Percentiles rank a stretch among this genome's conserved stretches.
Evolutionary conservation across 1,140 invertebrate species (phyloP).

Genomic region (Cylas formicarius): DNA sequence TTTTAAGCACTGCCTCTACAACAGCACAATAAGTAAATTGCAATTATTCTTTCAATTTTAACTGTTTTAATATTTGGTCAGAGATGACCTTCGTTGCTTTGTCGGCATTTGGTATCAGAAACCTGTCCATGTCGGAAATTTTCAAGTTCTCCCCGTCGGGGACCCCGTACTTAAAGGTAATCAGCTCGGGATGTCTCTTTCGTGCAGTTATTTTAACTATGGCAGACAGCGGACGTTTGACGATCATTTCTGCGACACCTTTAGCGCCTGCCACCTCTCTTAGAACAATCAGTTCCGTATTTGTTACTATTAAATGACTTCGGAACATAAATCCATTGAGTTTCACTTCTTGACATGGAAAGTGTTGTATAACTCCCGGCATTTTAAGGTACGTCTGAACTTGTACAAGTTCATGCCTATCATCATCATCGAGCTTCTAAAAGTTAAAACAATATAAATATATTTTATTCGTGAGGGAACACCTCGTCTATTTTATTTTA

Average conservation of each 20-base stretch:
- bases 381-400: constrained; percentile 74
- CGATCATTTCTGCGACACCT: constrained; percentile 75
- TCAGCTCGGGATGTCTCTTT: constrained; percentile 86
- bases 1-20: constrained; percentile 1
- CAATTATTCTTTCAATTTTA: constrained; percentile 40
- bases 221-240: constrained; percentile 74
- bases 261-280: constrained; percentile 68
- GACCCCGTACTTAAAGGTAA: constrained; percentile 90
- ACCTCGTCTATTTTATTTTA: too few species aligned
- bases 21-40: constrained; percentile 3
- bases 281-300: constrained; percentile 79
- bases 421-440: constrained; percentile 46
- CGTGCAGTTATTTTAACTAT: constrained; percentile 96
- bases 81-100: constrained; percentile 81
- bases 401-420: constrained; percentile 61
- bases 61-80: constrained; percentile 55
- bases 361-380: constrained; percentile 75
- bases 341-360: constrained; percentile 86
- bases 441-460: too few species aligned
- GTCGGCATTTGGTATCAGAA: constrained; percentile 85
- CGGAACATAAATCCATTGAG: constrained; percentile 80
- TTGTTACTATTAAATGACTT: constrained; percentile 82
- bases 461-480: too few species aligned
- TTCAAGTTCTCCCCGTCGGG: constrained; percentile 64
- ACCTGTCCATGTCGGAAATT: constrained; percentile 83